A percentile compares a stretch with the other conserved stretches of the same genome.
Conservation (phyloP, 1,140 invertebrate species). For the Saccostrea glomerata region DNA sequence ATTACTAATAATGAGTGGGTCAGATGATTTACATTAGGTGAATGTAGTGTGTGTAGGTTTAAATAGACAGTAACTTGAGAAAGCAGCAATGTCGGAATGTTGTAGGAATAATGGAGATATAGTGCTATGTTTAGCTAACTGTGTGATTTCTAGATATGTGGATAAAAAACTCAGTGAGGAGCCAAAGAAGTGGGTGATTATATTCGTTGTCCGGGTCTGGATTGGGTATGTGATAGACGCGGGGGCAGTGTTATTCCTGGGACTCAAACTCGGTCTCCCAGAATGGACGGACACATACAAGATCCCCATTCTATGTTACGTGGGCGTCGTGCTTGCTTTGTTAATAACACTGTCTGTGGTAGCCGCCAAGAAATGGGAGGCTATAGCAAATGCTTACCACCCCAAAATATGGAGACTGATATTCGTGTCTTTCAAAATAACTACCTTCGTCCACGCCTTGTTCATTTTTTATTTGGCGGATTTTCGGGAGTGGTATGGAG, state of each 20-base stretch:
- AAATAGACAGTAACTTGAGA: background rate
- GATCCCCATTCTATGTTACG: constrained; percentile 43
- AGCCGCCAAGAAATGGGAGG: constrained; percentile 43
- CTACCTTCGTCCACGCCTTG: constrained; percentile 42
- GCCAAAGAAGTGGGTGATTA: constrained; percentile 47
- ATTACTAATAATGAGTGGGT: background rate
- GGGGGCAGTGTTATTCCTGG: constrained; percentile 42
- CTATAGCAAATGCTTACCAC: constrained; percentile 46
- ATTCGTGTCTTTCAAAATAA: constrained; percentile 49
- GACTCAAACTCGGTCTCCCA: constrained; percentile 49
- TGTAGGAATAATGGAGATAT: constrained; percentile 49
- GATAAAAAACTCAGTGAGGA: constrained; percentile 48
- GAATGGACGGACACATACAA: constrained; percentile 47
- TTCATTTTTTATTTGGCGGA: constrained; percentile 47
- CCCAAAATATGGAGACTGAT: constrained; percentile 51
- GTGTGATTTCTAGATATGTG: constrained; percentile 45
- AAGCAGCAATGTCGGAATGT: constrained; percentile 46
- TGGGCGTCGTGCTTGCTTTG: background rate
- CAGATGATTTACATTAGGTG: background rate
- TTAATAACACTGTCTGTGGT: constrained; percentile 37
- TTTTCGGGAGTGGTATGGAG: constrained; percentile 41
- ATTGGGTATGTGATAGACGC: constrained; percentile 47
- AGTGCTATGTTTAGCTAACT: constrained; percentile 44
- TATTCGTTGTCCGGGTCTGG: constrained; percentile 51
- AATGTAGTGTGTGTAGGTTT: background rate